These are phyloP conservation scores for Danio choprae DNA, from an alignment of 2,797 vertebrate species.

Conservation along the genomic window DNA sequence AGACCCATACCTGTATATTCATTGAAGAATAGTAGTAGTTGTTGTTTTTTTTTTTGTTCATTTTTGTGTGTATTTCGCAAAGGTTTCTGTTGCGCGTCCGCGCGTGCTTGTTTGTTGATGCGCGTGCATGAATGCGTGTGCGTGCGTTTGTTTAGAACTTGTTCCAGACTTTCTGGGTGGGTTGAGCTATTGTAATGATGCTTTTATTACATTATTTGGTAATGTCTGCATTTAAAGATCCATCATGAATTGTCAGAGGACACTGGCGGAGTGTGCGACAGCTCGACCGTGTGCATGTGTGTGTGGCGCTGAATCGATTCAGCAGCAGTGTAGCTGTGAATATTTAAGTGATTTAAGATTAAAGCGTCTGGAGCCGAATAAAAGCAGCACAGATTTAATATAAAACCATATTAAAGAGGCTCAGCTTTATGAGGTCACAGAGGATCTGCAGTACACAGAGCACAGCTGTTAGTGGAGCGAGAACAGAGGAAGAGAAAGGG, in stretches of 20 bases:
- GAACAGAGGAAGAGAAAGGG: constrained; percentile 13
- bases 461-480: constrained; percentile 37
- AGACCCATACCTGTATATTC: constrained; percentile 27
- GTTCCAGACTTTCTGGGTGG: constrained; percentile 19
- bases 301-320: constrained; percentile 44
- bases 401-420: constrained; percentile 48
- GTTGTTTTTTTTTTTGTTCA: not conserved
- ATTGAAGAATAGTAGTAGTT: not conserved
- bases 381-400: constrained; percentile 53
- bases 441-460: constrained; percentile 39
- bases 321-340: constrained; percentile 47
- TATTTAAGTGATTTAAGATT: constrained; percentile 48
- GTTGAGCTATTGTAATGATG: constrained; percentile 21
- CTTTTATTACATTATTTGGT: constrained; percentile 24
- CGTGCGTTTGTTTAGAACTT: constrained; percentile 26
- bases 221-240: constrained; percentile 16
- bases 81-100: not conserved
- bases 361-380: constrained; percentile 54
- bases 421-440: constrained; percentile 46
- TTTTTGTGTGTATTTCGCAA: not conserved
- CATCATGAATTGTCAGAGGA: constrained; percentile 20
- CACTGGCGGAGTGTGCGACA: constrained; percentile 33
- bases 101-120: not conserved
- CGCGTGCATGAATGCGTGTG: not conserved
- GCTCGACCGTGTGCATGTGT: not conserved